These are phyloP conservation scores for Drosophila pseudotalamancana DNA, from an alignment of 2,888 invertebrate genomes.

Conservation along the genomic window DNA sequence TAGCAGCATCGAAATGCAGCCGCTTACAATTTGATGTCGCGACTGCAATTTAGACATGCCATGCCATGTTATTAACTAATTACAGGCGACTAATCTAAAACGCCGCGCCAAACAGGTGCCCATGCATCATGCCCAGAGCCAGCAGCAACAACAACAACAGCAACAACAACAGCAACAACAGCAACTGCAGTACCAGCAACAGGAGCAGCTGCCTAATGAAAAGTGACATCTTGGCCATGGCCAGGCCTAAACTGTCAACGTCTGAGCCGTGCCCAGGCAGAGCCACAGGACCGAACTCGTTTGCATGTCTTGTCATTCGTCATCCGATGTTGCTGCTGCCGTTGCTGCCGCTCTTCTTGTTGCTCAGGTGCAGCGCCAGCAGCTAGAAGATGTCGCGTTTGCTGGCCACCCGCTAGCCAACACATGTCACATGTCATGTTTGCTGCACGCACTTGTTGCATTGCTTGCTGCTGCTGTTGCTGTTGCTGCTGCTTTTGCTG, in stretches of 20 bases:
- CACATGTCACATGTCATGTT: slow-evolving; percentile 74
- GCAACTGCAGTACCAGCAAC: slow-evolving; percentile 19
- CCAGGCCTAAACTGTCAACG: slow-evolving; percentile 74
- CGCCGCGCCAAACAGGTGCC: slow-evolving; percentile 70
- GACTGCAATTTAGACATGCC: slow-evolving; percentile 80
- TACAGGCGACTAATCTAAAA: slow-evolving; percentile 83
- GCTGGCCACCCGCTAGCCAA: slow-evolving; percentile 72
- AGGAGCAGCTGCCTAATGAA: slow-evolving; percentile 76
- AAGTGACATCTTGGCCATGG: slow-evolving; percentile 83
- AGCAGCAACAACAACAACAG: slow-evolving; percentile 34
- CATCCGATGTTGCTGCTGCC: slow-evolving; percentile 52
- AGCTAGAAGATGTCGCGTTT: slow-evolving; percentile 79
- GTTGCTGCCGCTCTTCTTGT: slow-evolving; percentile 18
- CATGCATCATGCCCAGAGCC: slow-evolving; percentile 61
- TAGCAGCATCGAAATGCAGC: slow-evolving; percentile 43
- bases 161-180: slow-evolving; percentile 19
- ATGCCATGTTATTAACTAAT: slow-evolving; percentile 84
- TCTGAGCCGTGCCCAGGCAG: slow-evolving; percentile 45
- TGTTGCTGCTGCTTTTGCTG: slow-evolving; percentile 16
- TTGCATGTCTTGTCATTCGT: slow-evolving; percentile 71
- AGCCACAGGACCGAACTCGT: slow-evolving; percentile 54
- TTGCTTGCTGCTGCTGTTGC: slow-evolving; percentile 6
- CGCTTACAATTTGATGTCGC: slow-evolving; percentile 70
- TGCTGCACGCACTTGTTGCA: slow-evolving; percentile 65
- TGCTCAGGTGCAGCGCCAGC: slow-evolving; percentile 75